Evolutionary conservation across 2,113 vertebrate genomes (phyloP), one percentile per base, ranked within the genome.

Genomic region (Pseudolaguvia tuberculata): DNA sequence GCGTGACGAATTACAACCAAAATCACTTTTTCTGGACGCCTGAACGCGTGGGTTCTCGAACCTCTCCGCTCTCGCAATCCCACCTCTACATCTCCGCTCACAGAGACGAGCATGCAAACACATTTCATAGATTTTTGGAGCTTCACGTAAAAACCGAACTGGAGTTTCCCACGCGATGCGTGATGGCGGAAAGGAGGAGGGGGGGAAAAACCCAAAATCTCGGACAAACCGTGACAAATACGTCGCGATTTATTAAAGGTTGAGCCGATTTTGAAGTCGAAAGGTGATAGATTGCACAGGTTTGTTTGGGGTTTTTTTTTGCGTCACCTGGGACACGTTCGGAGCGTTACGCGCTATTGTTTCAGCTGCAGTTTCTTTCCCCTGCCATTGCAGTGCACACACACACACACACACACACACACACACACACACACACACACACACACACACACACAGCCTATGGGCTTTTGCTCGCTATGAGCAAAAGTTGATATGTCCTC

Each of bases 31-130:
- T 5, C 88, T 89, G 85, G 83, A 85, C 86, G 87, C 88, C 90
- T 87, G 89, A 89, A 87, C 91, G 90, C 89, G 89, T 89, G 90
- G 90, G 91, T 87, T 91, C 88, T 89, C 89, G 89, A 88, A 89
- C 90, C 89, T 88, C 88, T 91, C 90, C 86, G 83, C 89, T 86
- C 90, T 90, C 78, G 86, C 88, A 83, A 90, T 91, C 90, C 93
- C 93, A 92, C 94, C 93, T 95, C 94, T 94, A 92, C 93, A 93
- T 93, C 92, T 91, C 90, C 86, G 87, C 88, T 90, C 83, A 89
- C 91, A 83, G 81, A 91, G 90, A 90, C 90, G 90, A 89, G 92
- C 92, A 91, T 90, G 90, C 91, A 91, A 93, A 90, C 92, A 91
- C 91, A 90, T 91, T 90, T 92, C 92, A 92, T 90, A 87, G 89